Evolutionary conservation across 1,140 invertebrate species (phyloP).

Genomic region (Globodera ellingtonae): DNA sequence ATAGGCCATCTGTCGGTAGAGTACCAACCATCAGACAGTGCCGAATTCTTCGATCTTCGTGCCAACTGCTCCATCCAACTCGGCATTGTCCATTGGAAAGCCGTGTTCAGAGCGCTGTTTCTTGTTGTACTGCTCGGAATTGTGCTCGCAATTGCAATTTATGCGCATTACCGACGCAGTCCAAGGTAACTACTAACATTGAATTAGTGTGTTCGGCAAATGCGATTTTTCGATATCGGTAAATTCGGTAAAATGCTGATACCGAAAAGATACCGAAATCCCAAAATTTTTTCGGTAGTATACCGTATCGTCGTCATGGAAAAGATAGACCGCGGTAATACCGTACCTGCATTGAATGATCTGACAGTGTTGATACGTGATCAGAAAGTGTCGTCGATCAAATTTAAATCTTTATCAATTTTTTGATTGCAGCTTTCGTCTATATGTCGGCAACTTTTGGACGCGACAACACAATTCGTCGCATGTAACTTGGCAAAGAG

Average conservation of each 20-base stretch:
- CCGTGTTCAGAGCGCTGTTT: not conserved
- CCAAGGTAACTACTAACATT: not conserved
- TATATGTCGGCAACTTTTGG: not conserved
- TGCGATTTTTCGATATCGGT: too few species aligned
- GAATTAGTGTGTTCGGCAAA: not conserved
- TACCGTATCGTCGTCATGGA: too few species aligned
- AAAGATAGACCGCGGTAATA: too few species aligned
- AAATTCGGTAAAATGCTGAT: too few species aligned
- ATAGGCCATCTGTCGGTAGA: not conserved
- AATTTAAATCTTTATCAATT: too few species aligned
- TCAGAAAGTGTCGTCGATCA: too few species aligned
- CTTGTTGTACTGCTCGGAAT: not conserved
- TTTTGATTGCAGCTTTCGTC: not conserved
- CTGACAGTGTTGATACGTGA: not conserved
- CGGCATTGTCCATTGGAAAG: conserved; percentile 6
- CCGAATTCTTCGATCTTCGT: conserved; percentile 8
- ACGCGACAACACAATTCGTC: not conserved
- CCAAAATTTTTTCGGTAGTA: too few species aligned
- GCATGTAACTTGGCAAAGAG: not conserved
- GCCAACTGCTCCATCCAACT: conserved; percentile 7
- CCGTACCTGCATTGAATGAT: too few species aligned
- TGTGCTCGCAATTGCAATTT: not conserved
- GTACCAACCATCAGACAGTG: not conserved
- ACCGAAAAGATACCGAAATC: too few species aligned
- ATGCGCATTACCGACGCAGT: not conserved